Evolutionary conservation across 2,113 vertebrate species (phyloP).

Genomic region (Candoia aspera): DNA sequence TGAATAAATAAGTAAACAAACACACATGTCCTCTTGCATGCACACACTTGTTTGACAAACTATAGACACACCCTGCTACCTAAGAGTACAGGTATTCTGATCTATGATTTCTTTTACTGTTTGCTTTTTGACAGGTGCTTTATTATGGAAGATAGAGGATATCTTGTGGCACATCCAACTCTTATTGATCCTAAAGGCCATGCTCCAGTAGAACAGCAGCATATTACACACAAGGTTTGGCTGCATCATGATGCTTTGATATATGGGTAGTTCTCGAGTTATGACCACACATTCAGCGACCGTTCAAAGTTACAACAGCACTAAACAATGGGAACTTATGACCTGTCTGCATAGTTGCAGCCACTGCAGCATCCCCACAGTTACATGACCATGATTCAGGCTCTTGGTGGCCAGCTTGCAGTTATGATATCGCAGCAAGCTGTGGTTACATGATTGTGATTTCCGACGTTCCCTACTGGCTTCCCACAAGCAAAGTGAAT

Average conservation of each 20-base stretch:
- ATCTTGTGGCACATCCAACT: constrained; percentile 95
- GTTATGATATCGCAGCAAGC: neutral
- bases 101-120: neutral
- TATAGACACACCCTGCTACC: no score
- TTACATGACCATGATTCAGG: neutral
- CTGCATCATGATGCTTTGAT: neutral
- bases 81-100: neutral
- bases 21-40: neutral
- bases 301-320: neutral
- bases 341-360: neutral
- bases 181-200: constrained; percentile 99
- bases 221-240: constrained; percentile 97
- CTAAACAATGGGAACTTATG: neutral
- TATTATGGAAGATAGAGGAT: constrained; percentile 98
- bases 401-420: neutral
- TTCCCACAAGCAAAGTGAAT: neutral
- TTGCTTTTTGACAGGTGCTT: constrained; percentile 83
- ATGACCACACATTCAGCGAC: neutral
- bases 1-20: neutral
- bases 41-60: neutral
- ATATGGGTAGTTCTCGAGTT: neutral
- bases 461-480: neutral
- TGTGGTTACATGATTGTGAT: neutral
- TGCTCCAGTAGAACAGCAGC: constrained; percentile 95
- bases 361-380: neutral